Evolutionary conservation across 64 coral and sea anemone species (phyloP).

Genomic region (Anthopleura sola): DNA sequence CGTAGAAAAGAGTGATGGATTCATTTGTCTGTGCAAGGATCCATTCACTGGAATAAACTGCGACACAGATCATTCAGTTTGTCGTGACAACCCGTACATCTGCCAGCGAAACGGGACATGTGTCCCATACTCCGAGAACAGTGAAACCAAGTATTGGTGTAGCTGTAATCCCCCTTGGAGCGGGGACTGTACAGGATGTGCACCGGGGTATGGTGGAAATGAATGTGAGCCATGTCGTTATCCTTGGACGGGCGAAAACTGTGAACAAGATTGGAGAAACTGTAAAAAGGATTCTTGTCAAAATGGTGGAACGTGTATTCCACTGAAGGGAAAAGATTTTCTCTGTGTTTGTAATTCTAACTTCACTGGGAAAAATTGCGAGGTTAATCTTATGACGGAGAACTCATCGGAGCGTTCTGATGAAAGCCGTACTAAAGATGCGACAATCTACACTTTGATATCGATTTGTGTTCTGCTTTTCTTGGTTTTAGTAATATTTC

Average conservation of each 20-base stretch:
- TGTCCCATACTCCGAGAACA: constrained; percentile 61
- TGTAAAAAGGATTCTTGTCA: constrained; percentile 63
- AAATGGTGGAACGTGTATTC: constrained; percentile 67
- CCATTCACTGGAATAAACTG: constrained; percentile 80
- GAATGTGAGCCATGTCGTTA: constrained; percentile 67
- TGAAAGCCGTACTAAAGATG: no score
- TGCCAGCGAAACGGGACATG: constrained; percentile 73
- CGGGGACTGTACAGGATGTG: constrained; percentile 66
- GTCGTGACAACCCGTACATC: constrained; percentile 59
- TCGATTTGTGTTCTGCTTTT: no score
- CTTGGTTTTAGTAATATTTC: no score
- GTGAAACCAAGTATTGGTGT: constrained; percentile 43
- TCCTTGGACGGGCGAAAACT: constrained; percentile 83
- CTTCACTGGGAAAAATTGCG: constrained; percentile 55
- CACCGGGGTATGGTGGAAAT: constrained; percentile 61
- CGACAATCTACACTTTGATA: no score
- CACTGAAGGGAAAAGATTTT: constrained; percentile 49
- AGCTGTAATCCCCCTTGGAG: constrained; percentile 67
- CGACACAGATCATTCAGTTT: constrained; percentile 74
- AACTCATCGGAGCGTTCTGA: no score
- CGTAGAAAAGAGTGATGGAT: constrained; percentile 68
- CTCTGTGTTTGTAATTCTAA: constrained; percentile 53
- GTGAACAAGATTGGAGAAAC: constrained; percentile 68
- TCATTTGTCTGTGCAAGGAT: constrained; percentile 66
- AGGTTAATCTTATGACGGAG: background rate